Base-by-base conservation (phyloP, 2,797 vertebrate species). In the Brotula barbata region DNA sequence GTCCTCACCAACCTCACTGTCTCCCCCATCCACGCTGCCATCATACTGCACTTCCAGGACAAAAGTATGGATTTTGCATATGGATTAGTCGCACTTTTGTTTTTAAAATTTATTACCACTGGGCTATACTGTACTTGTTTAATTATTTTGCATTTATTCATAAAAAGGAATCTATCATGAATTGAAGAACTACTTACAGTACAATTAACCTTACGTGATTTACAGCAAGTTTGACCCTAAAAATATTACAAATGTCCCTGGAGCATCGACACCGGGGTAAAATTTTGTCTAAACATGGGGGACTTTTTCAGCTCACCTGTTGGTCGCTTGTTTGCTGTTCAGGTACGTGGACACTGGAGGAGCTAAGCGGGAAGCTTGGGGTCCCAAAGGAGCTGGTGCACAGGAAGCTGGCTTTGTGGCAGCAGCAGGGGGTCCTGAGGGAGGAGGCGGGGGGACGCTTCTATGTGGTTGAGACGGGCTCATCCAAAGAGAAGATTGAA, bases 31-130 rank as follows among this genome's bases (percentile, higher is more conserved):
- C 97, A 99, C 1, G 96, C 97, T 0, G 95, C 97, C 71, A 92
- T 98, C 85, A 93, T 99, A 83, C 82, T 98, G 71, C 95, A 97
- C 86, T 99, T 99, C 86, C 96, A 99, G 89, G 94, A 92, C 23
- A 95, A 95, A 84, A 93, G 97, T 99, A 81, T 64, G 83, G 37
- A 0, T 8, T 19, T 17, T 49, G 7, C 1, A 12, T 13, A 52
- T 9, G 10, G 21, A 42, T 15, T 5, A 6, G 11, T 7, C 10
- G 15, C 34, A 3, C n/a, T n/a, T n/a, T n/a, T n/a, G n/a, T n/a
- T n/a, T n/a, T n/a, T n/a, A n/a, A n/a, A n/a, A n/a, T n/a, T n/a
- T n/a, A n/a, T n/a, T n/a, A n/a, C n/a, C n/a, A n/a, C n/a, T n/a
- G n/a, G n/a, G n/a, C n/a, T n/a, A n/a, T n/a, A n/a, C n/a, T n/a